Percentiles rank a stretch among this genome's conserved stretches.
Evolutionary conservation across 2,797 vertebrate genomes (phyloP).

Genomic region (Notolepis coatsorum): DNA sequence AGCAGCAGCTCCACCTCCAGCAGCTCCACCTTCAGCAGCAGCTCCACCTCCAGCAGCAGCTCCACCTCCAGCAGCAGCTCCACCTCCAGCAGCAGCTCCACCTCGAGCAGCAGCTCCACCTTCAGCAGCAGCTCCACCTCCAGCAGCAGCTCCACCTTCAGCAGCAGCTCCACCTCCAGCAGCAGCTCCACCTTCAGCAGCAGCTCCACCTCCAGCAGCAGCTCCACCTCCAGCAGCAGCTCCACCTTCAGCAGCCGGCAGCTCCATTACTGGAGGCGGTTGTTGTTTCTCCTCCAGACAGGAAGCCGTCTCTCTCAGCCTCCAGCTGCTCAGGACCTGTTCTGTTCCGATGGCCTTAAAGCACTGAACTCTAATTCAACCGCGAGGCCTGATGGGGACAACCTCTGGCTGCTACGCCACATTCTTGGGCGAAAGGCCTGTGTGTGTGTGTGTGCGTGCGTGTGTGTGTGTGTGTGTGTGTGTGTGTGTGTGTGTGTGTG

Average conservation of each 20-base stretch:
- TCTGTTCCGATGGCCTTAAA: slow-evolving; percentile 37
- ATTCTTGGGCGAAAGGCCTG: slow-evolving; percentile 36
- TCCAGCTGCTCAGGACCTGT: slow-evolving; percentile 18
- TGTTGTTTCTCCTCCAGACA: slow-evolving; percentile 19
- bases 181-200: background rate
- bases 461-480: background rate
- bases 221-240: slow-evolving; percentile 9
- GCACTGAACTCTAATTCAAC: slow-evolving; percentile 45
- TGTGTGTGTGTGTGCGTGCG: background rate
- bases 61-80: too few species aligned
- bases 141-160: too few species aligned
- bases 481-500: background rate
- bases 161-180: too few species aligned
- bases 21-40: background rate
- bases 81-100: slow-evolving; percentile 11
- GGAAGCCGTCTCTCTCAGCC: slow-evolving; percentile 24
- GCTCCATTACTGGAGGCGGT: slow-evolving; percentile 36
- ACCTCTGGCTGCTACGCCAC: slow-evolving; percentile 2
- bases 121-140: background rate
- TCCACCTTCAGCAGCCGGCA: slow-evolving; percentile 17
- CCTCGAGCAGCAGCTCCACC: background rate
- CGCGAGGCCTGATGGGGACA: slow-evolving; percentile 31
- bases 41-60: too few species aligned
- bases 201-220: background rate
- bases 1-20: background rate